These are phyloP conservation scores for Bugulina stolonifera DNA, from an alignment of 2,888 invertebrate species.

Conservation along the genomic window DNA sequence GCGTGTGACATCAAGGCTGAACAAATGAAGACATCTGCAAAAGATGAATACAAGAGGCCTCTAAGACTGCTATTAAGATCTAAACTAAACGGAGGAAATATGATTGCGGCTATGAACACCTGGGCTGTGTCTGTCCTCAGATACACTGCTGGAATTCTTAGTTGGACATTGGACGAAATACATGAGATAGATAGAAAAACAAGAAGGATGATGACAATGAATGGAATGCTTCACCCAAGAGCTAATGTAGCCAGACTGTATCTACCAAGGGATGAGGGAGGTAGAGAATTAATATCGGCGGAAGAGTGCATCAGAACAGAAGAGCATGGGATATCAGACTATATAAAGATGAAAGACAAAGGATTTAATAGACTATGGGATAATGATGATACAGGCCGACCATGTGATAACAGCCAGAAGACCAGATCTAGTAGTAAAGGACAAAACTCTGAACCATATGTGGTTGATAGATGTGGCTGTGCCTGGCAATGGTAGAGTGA, in stretches of 20 bases:
- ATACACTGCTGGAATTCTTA: constrained; percentile 18
- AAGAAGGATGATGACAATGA: too few relatives aligned
- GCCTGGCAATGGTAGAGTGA: too few relatives aligned
- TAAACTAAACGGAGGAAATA: too few relatives aligned
- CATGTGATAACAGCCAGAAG: too few relatives aligned
- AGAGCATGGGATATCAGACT: neutral
- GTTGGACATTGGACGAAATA: neutral
- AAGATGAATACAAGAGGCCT: too few relatives aligned
- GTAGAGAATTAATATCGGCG: neutral
- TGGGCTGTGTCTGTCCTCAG: constrained; percentile 14
- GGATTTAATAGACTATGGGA: neutral
- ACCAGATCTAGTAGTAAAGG: too few relatives aligned
- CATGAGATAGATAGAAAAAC: neutral
- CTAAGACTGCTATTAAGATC: too few relatives aligned
- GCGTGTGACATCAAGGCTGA: neutral
- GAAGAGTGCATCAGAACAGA: neutral
- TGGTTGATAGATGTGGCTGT: too few relatives aligned
- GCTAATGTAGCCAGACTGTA: too few relatives aligned
- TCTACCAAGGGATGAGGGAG: neutral
- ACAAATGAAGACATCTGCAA: neutral
- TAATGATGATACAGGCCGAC: neutral
- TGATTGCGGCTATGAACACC: neutral
- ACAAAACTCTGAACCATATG: too few relatives aligned
- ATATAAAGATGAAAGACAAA: neutral
- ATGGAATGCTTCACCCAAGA: too few relatives aligned